A percentile compares a stretch with the other conserved stretches of the same genome.
Evolutionary conservation across 37 sponge, comb jelly and placozoan species (phyloP).

Genomic region (Oopsacas minuta): DNA sequence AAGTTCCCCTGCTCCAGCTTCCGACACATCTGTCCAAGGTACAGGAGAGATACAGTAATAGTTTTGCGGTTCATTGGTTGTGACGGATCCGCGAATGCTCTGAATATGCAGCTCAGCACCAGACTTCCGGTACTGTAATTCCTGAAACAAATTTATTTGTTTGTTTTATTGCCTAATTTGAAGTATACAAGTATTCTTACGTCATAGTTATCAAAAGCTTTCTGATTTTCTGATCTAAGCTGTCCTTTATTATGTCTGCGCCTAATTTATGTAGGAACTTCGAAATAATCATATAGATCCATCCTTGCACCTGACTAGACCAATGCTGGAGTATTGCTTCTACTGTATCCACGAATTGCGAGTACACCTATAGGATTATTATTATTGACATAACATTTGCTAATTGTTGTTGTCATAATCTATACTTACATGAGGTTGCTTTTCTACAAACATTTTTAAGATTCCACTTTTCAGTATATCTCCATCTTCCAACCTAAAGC

Average conservation of each 20-base stretch:
- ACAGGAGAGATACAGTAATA: background rate
- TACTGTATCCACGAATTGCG: background rate
- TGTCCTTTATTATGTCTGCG: background rate
- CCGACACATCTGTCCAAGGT: background rate
- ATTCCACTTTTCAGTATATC: background rate
- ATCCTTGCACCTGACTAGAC: background rate
- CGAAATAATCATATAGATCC: background rate
- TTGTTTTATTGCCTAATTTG: background rate
- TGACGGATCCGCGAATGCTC: background rate
- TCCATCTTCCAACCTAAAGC: background rate
- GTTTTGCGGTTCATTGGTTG: conserved; percentile 1
- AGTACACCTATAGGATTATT: background rate
- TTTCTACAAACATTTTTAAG: conserved; percentile 6
- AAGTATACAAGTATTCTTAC: background rate
- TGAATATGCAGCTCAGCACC: conserved; percentile 3
- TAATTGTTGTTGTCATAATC: background rate
- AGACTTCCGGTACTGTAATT: background rate
- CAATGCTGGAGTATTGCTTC: background rate
- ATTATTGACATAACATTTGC: background rate
- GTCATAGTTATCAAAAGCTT: background rate
- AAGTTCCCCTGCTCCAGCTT: background rate
- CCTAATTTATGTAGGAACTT: conserved; percentile 10
- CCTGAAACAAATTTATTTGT: background rate
- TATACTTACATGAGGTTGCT: background rate
- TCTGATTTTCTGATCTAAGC: background rate